Conservation (phyloP, 2,797 vertebrate species). For the Chanos chanos region DNA sequence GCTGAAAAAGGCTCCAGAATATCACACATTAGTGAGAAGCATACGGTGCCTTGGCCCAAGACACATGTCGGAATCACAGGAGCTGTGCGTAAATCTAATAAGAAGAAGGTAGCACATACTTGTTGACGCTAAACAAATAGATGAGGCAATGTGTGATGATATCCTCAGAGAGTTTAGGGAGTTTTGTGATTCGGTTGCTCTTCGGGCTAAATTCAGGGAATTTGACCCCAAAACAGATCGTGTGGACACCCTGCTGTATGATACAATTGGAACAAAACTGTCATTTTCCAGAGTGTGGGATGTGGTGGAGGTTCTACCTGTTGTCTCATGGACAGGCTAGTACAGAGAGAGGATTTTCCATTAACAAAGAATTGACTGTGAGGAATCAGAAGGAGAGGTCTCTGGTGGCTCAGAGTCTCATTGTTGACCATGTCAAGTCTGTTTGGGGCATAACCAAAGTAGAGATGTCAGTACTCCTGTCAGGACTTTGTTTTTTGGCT, state of each 20-base stretch:
- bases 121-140: slow-evolving; percentile 24
- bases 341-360: slow-evolving; percentile 27
- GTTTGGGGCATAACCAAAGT: slow-evolving; percentile 30
- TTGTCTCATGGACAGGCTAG: slow-evolving; percentile 33
- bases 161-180: slow-evolving; percentile 19
- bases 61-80: slow-evolving; percentile 20
- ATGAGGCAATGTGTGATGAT: slow-evolving; percentile 15
- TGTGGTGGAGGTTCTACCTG: slow-evolving; percentile 29
- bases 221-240: slow-evolving; percentile 10
- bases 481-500: too few relatives aligned
- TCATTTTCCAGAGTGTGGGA: slow-evolving; percentile 20
- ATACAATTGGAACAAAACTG: slow-evolving; percentile 27
- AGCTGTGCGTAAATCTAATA: slow-evolving; percentile 23
- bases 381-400: slow-evolving; percentile 28
- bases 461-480: too few relatives aligned
- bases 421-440: slow-evolving; percentile 31
- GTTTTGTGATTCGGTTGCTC: slow-evolving; percentile 26
- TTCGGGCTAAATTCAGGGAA: slow-evolving; percentile 25
- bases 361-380: slow-evolving; percentile 31
- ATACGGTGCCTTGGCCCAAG: slow-evolving; percentile 34
- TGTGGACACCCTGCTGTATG: slow-evolving; percentile 20
- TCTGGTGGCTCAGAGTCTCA: slow-evolving; percentile 29
- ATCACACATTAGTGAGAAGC: slow-evolving; percentile 24
- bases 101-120: slow-evolving; percentile 29
- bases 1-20: slow-evolving; percentile 28